Conservation (phyloP, 2,888 invertebrate species). For the Aromia moschata region DNA sequence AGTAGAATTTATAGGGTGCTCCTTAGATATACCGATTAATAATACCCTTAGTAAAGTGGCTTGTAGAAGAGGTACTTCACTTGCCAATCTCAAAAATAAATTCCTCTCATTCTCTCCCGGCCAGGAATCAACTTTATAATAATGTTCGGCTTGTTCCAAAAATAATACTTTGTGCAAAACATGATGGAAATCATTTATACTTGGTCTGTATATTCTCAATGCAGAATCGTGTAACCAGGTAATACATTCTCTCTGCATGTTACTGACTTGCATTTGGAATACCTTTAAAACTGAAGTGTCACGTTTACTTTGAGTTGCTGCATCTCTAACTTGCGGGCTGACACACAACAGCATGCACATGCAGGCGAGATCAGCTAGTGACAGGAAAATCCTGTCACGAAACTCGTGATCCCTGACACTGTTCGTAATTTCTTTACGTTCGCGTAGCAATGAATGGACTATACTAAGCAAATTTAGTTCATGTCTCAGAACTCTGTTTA, state of each 20-base stretch:
- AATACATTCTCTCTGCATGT: slow-evolving; percentile 86
- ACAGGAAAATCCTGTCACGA: slow-evolving; percentile 84
- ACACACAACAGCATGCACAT: slow-evolving; percentile 84
- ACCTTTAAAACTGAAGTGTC: slow-evolving; percentile 66
- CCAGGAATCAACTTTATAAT: slow-evolving; percentile 71
- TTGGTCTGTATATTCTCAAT: slow-evolving; percentile 74
- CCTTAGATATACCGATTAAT: slow-evolving; percentile 78
- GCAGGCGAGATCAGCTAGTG: slow-evolving; percentile 85
- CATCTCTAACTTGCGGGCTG: slow-evolving; percentile 78
- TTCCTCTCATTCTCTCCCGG: slow-evolving; percentile 85
- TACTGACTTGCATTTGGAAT: slow-evolving; percentile 60
- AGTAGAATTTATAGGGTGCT: slow-evolving; percentile 80
- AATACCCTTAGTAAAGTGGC: slow-evolving; percentile 84
- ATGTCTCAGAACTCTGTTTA: slow-evolving; percentile 83
- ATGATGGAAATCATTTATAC: slow-evolving; percentile 77
- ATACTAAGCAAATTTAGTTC: slow-evolving; percentile 84
- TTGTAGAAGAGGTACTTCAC: slow-evolving; percentile 89
- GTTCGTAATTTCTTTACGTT: slow-evolving; percentile 69
- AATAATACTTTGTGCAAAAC: slow-evolving; percentile 82
- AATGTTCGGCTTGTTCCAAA: slow-evolving; percentile 80
- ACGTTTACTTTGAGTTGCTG: slow-evolving; percentile 64
- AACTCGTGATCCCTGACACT: slow-evolving; percentile 73
- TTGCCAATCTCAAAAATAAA: slow-evolving; percentile 74
- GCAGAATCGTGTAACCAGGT: slow-evolving; percentile 89
- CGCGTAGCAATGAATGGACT: slow-evolving; percentile 78